Conservation (phyloP, 2,888 invertebrate genomes). For the Dryomyza anilis region DNA sequence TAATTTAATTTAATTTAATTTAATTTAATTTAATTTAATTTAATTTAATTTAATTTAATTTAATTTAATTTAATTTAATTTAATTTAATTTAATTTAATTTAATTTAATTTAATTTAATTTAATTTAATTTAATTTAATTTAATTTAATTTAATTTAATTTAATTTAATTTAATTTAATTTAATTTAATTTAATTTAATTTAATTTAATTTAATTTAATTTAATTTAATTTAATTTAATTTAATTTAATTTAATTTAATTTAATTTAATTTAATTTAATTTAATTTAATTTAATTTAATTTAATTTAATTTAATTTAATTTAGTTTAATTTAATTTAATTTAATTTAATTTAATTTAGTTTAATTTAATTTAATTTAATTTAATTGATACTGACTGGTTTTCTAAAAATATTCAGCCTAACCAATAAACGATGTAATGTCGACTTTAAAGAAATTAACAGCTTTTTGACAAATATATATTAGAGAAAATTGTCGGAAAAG, state of each 20-base stretch:
- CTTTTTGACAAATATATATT: no score
- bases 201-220: not conserved
- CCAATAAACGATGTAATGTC: no score
- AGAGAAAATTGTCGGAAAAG: no score
- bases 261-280: not conserved
- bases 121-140: not conserved
- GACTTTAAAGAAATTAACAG: no score
- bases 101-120: not conserved
- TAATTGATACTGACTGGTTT: not conserved
- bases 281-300: not conserved
- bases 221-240: not conserved
- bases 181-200: not conserved
- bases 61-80: not conserved
- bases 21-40: not conserved
- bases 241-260: not conserved
- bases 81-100: not conserved
- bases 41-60: not conserved
- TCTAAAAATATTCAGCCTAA: no score
- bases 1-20: not conserved
- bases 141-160: not conserved
- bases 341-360: not conserved
- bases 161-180: not conserved
- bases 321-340: not conserved
- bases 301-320: not conserved
- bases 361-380: not conserved